Conservation (phyloP, 2,113 vertebrate species). For the Peromyscus leucopus region DNA sequence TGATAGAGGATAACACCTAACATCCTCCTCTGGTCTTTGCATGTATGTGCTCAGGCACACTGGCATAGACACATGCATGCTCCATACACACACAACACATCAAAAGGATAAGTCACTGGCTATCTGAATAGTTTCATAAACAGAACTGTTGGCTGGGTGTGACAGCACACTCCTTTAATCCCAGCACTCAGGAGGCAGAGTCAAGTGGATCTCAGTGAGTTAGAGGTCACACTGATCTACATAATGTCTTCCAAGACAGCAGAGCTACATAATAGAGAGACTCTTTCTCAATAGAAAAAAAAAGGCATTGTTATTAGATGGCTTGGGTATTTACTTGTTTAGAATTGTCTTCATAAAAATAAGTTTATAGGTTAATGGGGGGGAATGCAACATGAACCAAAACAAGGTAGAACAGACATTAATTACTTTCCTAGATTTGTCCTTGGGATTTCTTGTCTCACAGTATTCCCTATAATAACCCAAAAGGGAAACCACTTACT, state of each 20-base stretch:
- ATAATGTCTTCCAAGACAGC: not conserved
- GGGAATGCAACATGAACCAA: not conserved
- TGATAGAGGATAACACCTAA: not conserved
- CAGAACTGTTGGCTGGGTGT: not conserved
- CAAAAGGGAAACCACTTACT: not conserved
- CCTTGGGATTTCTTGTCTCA: not conserved
- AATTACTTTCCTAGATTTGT: not conserved
- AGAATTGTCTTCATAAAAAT: conserved; percentile 16
- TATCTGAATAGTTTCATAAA: not conserved
- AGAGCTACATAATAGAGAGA: not conserved
- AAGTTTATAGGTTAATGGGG: not conserved
- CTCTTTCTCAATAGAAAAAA: not conserved
- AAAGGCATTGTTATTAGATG: not conserved
- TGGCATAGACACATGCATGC: not conserved
- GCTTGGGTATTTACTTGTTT: not conserved
- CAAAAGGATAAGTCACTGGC: not conserved
- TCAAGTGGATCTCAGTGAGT: not conserved
- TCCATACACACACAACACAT: not conserved
- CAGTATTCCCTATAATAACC: not conserved
- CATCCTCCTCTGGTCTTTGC: not conserved
- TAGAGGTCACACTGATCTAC: not conserved
- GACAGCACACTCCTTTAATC: not conserved
- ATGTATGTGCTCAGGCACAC: not conserved
- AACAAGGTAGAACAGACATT: not conserved
- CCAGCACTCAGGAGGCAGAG: not conserved